phyloP scores from a whole-genome alignment of 2,797 vertebrate genomes.

The Adelosebastes latens region DNA sequence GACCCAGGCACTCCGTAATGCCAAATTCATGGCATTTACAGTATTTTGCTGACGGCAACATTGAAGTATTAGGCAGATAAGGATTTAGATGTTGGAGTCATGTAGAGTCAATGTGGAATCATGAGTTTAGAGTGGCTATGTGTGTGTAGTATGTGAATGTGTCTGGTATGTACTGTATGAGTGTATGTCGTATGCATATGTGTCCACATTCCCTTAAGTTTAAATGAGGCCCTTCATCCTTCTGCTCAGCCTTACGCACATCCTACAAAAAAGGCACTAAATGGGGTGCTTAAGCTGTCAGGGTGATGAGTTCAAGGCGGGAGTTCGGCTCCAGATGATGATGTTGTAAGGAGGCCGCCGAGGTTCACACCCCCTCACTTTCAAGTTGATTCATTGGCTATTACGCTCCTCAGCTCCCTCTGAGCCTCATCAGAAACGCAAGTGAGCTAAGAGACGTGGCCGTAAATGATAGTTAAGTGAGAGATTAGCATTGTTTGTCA shows the following conservation, averaged over 20 bases:
- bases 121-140: slow-evolving; percentile 1
- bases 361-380: slow-evolving; percentile 56
- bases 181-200: not conserved
- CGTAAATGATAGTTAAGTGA: slow-evolving; percentile 7
- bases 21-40: not conserved
- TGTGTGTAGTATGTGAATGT: not conserved
- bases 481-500: slow-evolving; percentile 16
- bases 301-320: slow-evolving; percentile 57
- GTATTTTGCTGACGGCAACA: slow-evolving; percentile 40
- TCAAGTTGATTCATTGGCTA: slow-evolving; percentile 53
- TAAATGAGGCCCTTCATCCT: slow-evolving; percentile 19
- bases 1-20: slow-evolving; percentile 1
- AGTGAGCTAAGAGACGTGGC: not conserved
- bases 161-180: not conserved
- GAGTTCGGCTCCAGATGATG: slow-evolving; percentile 53
- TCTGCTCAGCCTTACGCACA: not conserved
- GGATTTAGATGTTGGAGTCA: slow-evolving; percentile 47
- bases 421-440: not conserved
- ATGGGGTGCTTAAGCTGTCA: slow-evolving; percentile 76
- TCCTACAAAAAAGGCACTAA: slow-evolving; percentile 55
- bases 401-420: slow-evolving; percentile 9
- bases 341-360: slow-evolving; percentile 58
- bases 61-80: slow-evolving; percentile 34
- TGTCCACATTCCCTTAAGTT: slow-evolving; percentile 8
- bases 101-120: not conserved